phyloP scores from a whole-genome alignment of 2,888 invertebrate genomes.

The Eilema depressum region DNA sequence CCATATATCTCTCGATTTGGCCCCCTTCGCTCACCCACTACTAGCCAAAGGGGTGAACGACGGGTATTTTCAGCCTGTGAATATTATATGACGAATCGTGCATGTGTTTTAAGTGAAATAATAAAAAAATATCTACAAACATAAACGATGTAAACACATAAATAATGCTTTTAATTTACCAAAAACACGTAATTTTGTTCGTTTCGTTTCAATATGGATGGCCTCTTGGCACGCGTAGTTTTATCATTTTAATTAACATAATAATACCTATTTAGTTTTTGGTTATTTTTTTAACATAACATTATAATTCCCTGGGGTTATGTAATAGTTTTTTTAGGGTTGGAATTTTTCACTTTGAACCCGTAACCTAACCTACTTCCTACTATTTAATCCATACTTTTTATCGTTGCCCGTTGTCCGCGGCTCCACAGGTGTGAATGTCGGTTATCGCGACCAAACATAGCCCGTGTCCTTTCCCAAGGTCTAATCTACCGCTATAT shows the following conservation, averaged over 20 bases:
- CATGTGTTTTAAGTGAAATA: neutral
- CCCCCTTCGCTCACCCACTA: too few species aligned
- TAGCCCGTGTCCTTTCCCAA: too few species aligned
- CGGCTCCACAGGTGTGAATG: too few species aligned
- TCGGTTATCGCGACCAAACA: too few species aligned
- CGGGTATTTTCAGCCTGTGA: neutral
- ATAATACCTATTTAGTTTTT: neutral
- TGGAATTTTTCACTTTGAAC: too few species aligned
- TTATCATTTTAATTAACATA: constrained; percentile 12
- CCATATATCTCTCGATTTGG: too few species aligned
- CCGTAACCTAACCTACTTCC: too few species aligned
- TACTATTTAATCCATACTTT: too few species aligned
- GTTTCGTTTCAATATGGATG: constrained; percentile 1
- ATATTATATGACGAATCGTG: neutral
- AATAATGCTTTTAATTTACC: constrained; percentile 14
- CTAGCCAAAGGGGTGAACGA: too few species aligned
- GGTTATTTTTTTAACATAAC: neutral
- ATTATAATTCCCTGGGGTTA: neutral
- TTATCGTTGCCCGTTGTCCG: too few species aligned
- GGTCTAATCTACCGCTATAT: too few species aligned
- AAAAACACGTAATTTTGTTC: constrained; percentile 1
- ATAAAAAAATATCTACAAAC: constrained; percentile 1
- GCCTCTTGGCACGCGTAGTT: constrained; percentile 11
- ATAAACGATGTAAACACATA: neutral
- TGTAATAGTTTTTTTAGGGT: neutral